These are phyloP conservation scores for Microcebus jonahi DNA, from an alignment of 2,113 vertebrate species.

Conservation along the genomic window DNA sequence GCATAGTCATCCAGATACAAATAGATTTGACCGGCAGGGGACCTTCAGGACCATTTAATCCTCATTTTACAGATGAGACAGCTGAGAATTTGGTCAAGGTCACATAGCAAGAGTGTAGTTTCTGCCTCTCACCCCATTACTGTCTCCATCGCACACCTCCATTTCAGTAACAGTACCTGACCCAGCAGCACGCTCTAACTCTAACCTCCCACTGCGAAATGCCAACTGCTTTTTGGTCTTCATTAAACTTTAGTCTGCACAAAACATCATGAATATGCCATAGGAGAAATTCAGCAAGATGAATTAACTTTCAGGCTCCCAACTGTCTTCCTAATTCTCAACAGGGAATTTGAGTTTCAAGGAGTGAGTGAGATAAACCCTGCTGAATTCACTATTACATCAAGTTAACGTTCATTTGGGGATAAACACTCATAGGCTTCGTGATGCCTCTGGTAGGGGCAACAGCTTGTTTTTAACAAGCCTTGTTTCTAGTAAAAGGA, in stretches of 20 bases:
- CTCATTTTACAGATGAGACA: neutral
- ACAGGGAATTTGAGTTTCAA: neutral
- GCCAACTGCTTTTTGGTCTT: neutral
- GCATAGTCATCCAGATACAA: neutral
- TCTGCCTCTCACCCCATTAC: neutral
- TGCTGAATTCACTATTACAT: neutral
- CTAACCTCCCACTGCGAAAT: neutral
- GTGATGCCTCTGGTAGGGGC: neutral
- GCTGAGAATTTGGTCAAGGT: neutral
- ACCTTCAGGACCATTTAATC: neutral
- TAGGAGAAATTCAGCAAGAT: neutral
- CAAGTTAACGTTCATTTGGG: neutral
- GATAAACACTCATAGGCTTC: neutral
- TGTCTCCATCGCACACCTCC: neutral
- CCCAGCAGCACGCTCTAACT: neutral
- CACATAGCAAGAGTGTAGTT: neutral
- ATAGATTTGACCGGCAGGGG: neutral
- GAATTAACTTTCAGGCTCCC: neutral
- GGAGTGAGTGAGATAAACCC: neutral
- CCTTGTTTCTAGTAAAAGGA: neutral
- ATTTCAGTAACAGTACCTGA: neutral
- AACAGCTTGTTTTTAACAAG: neutral
- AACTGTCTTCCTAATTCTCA: neutral
- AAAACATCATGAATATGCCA: neutral
- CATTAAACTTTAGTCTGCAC: neutral